A percentile compares a stretch with the other conserved stretches of the same genome.
phyloP scores from a whole-genome alignment of 2,888 invertebrate genomes.

The Ernsta delagoae region DNA sequence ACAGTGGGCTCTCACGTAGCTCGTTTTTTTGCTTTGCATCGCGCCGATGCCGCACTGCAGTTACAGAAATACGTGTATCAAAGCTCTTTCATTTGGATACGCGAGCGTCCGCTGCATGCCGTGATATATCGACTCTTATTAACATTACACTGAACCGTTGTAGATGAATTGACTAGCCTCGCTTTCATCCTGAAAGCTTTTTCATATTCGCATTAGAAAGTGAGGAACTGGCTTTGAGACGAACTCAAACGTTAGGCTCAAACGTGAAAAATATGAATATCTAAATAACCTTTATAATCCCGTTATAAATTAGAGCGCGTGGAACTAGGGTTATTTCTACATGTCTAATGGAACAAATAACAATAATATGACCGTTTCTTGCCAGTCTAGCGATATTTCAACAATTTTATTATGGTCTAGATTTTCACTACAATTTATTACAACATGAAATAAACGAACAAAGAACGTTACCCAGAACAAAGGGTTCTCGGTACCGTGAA shows the following conservation, averaged over 20 bases:
- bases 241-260: constrained; percentile 14
- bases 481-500: constrained; percentile 20
- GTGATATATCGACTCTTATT: constrained; percentile 70
- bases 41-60: constrained; percentile 51
- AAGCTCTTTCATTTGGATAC: constrained; percentile 75
- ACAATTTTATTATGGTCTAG: constrained; percentile 24
- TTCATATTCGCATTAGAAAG: constrained; percentile 28
- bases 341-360: background rate
- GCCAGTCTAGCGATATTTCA: constrained; percentile 15
- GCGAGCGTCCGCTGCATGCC: constrained; percentile 56
- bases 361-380: background rate
- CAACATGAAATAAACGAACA: constrained; percentile 20
- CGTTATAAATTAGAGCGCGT: too few species aligned
- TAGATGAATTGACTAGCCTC: constrained; percentile 48
- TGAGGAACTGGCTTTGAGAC: constrained; percentile 14
- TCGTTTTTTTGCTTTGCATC: constrained; percentile 42
- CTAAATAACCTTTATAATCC: background rate
- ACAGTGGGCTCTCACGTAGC: constrained; percentile 70
- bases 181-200: constrained; percentile 27
- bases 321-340: too few species aligned
- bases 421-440: constrained; percentile 29
- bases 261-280: background rate
- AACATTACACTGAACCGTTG: constrained; percentile 62
- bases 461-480: constrained; percentile 30
- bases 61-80: constrained; percentile 61